A percentile compares a stretch with the other conserved stretches of the same genome.
Conservation (phyloP, 2,113 vertebrate genomes). For the Syngnathus typhle region DNA sequence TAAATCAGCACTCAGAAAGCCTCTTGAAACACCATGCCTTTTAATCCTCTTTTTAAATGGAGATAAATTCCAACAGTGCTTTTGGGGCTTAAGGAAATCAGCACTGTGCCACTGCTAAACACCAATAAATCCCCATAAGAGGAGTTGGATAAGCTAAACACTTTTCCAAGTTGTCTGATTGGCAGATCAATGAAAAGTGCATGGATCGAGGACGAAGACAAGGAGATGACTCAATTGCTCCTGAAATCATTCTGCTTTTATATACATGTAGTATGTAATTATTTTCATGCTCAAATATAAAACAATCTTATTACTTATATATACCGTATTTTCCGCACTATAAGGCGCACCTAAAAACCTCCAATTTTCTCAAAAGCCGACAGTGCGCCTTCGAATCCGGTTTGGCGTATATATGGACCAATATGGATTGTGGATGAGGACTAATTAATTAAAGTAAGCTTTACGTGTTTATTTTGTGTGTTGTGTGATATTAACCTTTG, state of each 20-base stretch:
- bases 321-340: too few species aligned
- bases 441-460: too few species aligned
- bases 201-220: slow-evolving; percentile 20
- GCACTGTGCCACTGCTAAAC: slow-evolving; percentile 44
- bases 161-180: slow-evolving; percentile 44
- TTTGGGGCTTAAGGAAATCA: slow-evolving; percentile 54
- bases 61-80: slow-evolving; percentile 57
- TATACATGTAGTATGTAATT: too few species aligned
- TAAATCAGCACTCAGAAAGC: slow-evolving; percentile 27
- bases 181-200: slow-evolving; percentile 25
- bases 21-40: slow-evolving; percentile 46
- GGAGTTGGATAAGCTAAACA: slow-evolving; percentile 45
- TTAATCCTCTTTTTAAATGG: slow-evolving; percentile 64
- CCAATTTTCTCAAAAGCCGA: too few species aligned
- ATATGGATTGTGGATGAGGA: too few species aligned
- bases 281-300: too few species aligned
- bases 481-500: too few species aligned
- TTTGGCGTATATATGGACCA: too few species aligned
- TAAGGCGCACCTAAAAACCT: too few species aligned
- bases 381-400: too few species aligned
- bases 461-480: too few species aligned
- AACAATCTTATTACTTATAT: too few species aligned
- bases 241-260: not conserved
- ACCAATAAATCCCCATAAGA: slow-evolving; percentile 52
- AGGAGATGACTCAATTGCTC: not conserved